These are phyloP conservation scores for Mesocricetus auratus DNA, from an alignment of 2,113 vertebrate species.

Conservation along the genomic window DNA sequence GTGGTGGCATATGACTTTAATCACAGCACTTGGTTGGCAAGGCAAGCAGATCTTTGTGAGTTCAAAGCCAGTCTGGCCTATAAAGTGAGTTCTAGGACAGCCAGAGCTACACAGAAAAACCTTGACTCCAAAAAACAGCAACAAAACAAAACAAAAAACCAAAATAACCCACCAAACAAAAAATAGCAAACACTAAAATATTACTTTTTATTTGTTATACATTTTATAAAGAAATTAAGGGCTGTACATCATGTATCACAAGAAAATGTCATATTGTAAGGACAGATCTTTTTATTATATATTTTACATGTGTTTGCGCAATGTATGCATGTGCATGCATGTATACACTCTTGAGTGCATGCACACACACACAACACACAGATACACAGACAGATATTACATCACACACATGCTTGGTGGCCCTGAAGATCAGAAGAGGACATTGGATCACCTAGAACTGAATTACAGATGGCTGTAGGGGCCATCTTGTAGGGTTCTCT, in stretches of 20 bases:
- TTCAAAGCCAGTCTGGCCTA: neutral
- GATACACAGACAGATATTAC: neutral
- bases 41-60: neutral
- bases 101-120: neutral
- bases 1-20: neutral
- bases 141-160: neutral
- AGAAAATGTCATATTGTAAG: neutral
- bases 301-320: neutral
- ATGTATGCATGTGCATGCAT: too few relatives aligned
- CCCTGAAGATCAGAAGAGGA: neutral
- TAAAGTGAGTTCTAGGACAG: neutral
- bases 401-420: neutral
- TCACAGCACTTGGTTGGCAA: neutral
- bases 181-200: neutral
- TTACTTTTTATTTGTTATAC: constrained; percentile 30
- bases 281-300: neutral
- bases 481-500: neutral
- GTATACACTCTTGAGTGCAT: too few relatives aligned
- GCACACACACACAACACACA: neutral
- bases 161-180: neutral
- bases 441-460: neutral
- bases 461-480: neutral
- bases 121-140: neutral
- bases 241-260: neutral
- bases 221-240: constrained; percentile 34